These are phyloP conservation scores for Ethmia dodecea DNA, from an alignment of 2,888 invertebrate genomes.

Conservation along the genomic window DNA sequence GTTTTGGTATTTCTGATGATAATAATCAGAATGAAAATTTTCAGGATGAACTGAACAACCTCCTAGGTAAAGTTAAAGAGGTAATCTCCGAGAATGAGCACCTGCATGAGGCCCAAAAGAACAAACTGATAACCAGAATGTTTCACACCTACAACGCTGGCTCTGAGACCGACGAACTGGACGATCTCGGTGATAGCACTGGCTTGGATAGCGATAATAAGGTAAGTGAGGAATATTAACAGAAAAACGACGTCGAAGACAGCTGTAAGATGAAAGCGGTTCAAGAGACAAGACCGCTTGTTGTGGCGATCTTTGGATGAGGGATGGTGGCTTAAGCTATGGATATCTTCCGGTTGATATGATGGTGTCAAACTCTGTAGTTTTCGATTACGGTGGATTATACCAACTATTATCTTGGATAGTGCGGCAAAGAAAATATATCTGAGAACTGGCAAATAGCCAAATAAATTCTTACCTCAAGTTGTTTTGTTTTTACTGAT, in stretches of 20 bases:
- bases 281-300: too few relatives aligned
- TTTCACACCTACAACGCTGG: slow-evolving; percentile 75
- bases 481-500: not conserved
- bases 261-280: too few relatives aligned
- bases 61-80: slow-evolving; percentile 89
- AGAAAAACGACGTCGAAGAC: too few relatives aligned
- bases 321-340: too few relatives aligned
- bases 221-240: slow-evolving; percentile 37
- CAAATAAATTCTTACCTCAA: not conserved
- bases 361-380: too few relatives aligned
- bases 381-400: too few relatives aligned
- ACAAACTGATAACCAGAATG: slow-evolving; percentile 80
- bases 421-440: too few relatives aligned
- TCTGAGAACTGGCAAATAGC: too few relatives aligned
- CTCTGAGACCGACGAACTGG: slow-evolving; percentile 66
- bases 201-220: slow-evolving; percentile 68
- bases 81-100: slow-evolving; percentile 91
- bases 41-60: slow-evolving; percentile 85
- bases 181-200: slow-evolving; percentile 64
- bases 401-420: too few relatives aligned
- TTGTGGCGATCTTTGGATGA: too few relatives aligned
- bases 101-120: slow-evolving; percentile 86
- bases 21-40: not conserved
- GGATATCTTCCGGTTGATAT: too few relatives aligned
- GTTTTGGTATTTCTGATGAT: too few relatives aligned